Base-by-base conservation (phyloP, 2,888 invertebrate species). In the Parnassius mnemosyne region DNA sequence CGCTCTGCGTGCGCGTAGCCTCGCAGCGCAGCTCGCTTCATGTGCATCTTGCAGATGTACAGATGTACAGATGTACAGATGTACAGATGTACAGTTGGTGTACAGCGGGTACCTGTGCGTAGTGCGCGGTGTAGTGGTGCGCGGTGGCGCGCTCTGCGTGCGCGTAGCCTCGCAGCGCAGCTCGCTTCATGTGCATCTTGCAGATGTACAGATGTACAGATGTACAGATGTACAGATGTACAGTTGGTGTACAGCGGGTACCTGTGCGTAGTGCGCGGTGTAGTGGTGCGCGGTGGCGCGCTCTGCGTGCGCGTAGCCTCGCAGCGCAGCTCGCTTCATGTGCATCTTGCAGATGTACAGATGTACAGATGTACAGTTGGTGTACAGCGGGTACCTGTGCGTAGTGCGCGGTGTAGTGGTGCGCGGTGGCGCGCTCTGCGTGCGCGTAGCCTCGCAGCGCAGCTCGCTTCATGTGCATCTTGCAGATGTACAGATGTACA, bases 301-400 rank as follows among this genome's bases (percentile, higher is more conserved):
- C 68, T 82, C 81, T 10, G 83, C 83, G 67, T 77, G 75, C 52
- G 85, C 79, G 67, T 87, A 87, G 54, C 77, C 78, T 0, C 87
- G 69, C n/a, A 87, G 72, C 1, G 89, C 87, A 1, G 87, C 85
- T 0, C 91, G 72, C 76, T 91, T 92, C 84, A 91, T 85, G 73
- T 90, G 91, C 86, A 91, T 89, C 79, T 89, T 88, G 77, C 91
- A 92, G 9, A 91, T 80, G 11, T n/a, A n/a, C n/a, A n/a, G n/a
- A n/a, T n/a, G 34, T 34, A 34, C 34, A 34, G 34, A 34, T 34
- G 34, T 34, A 7, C 34, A 34, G 34, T 34, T 34, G 34, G 7
- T 34, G 34, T 7, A 5, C 20, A 34, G 34, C 5, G 12, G 10
- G 50, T 53, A 71, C 71, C 69, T 72, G 71, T 1, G 69, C 71